Base-by-base conservation (phyloP, 2,888 invertebrate species). In the Chymomyza procnemis region DNA sequence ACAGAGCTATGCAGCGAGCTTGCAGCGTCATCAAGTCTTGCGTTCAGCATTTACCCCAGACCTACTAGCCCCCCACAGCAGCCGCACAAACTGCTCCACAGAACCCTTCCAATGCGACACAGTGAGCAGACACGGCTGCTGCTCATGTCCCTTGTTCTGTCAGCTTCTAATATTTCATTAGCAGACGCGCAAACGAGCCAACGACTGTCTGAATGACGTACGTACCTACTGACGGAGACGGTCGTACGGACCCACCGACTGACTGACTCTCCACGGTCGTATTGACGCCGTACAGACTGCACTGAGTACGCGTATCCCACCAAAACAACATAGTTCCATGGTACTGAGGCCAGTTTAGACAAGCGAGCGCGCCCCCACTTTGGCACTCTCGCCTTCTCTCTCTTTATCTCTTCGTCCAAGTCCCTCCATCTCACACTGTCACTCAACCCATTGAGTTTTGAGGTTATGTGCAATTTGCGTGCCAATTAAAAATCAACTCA, bases 141-240 rank as follows among this genome's bases (percentile, higher is more conserved):
- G n/a, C 50, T 50, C 78, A 69, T 78, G 82, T 82, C 74, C 69
- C 70, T 67, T 75, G 76, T 69, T 67, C 74, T 71, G 82, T 76
- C 85, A 78, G 82, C 73, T 71, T 79, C 81, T 81, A 74, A 84
- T 81, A 81, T 81, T 81, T 79, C 82, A 84, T 79, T 81, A 81
- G 41, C 50, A 50, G 50, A 16, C 50, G 19, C 50, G 19, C 16
- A 14, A 19, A 50, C 50, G 50, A 50, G 50, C 18, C 16, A 64
- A 59, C 68, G 34, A 41, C 34, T 41, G 34, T 12, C 34, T 41
- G 34, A 41, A 1, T 41, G 34, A 41, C 34, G 9, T 9, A 41
- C 34, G 8, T 6, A 26, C 5, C 8, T 4, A 26, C 26, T 26
- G 26, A 26, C 26, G 6, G 26, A 26, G 26, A 26, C 26, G 26